Conservation (phyloP, 1,140 invertebrate species). For the Drosophila paulistorum region DNA sequence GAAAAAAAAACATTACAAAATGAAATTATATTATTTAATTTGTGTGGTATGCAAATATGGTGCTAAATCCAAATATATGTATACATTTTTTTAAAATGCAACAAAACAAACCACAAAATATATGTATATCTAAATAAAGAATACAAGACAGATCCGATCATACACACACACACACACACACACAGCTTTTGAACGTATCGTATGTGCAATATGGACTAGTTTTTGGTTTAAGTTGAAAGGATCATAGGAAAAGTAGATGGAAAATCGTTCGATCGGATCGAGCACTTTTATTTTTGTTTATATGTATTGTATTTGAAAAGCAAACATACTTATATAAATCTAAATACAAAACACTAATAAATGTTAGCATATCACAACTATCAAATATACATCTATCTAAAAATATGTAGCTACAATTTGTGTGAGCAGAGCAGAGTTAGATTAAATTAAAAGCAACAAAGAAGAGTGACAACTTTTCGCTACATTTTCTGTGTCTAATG, state of each 20-base stretch:
- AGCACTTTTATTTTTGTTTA: neutral
- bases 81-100: slow-evolving; percentile 52
- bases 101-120: slow-evolving; percentile 5
- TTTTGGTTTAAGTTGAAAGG: slow-evolving; percentile 83
- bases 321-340: slow-evolving; percentile 18
- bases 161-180: slow-evolving; percentile 8
- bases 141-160: slow-evolving; percentile 8
- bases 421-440: slow-evolving; percentile 29
- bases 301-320: slow-evolving; percentile 28
- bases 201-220: slow-evolving; percentile 86
- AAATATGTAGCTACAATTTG: slow-evolving; percentile 43
- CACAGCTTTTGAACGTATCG: slow-evolving; percentile 46
- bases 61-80: slow-evolving; percentile 82
- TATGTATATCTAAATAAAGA: slow-evolving; percentile 6
- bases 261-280: slow-evolving; percentile 1
- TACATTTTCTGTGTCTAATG: slow-evolving; percentile 73
- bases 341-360: slow-evolving; percentile 39
- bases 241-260: slow-evolving; percentile 28
- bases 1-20: slow-evolving; percentile 67
- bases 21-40: slow-evolving; percentile 77
- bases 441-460: slow-evolving; percentile 47
- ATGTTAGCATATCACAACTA: slow-evolving; percentile 72
- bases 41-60: slow-evolving; percentile 80
- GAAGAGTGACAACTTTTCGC: slow-evolving; percentile 50
- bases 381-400: slow-evolving; percentile 37